Percentiles rank a stretch among this genome's conserved stretches.
phyloP scores from a whole-genome alignment of 2,888 invertebrate genomes.

The Dilophus febrilis region DNA sequence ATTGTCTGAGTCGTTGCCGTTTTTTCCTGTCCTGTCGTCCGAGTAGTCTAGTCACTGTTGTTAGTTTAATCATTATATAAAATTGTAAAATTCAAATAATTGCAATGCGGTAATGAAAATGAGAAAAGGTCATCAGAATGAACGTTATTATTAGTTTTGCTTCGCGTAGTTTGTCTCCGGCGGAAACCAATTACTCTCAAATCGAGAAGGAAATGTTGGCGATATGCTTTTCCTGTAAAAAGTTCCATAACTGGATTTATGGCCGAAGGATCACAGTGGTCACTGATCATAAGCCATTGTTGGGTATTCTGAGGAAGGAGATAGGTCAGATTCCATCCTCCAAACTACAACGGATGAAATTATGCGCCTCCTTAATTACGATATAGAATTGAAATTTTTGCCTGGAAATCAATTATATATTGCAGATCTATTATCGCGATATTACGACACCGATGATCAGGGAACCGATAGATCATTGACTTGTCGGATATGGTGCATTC shows the following conservation, averaged over 20 bases:
- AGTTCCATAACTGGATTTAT: constrained; percentile 12
- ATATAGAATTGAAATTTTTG: constrained; percentile 9
- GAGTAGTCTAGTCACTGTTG: no score
- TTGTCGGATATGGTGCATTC: constrained; percentile 5
- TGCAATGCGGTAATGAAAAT: no score
- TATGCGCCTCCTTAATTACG: constrained; percentile 11
- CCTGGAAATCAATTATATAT: constrained; percentile 11
- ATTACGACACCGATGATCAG: constrained; percentile 6
- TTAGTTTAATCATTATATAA: no score
- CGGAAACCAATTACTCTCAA: constrained; percentile 10
- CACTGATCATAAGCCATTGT: constrained; percentile 10
- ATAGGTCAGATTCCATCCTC: constrained; percentile 7
- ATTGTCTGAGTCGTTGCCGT: no score
- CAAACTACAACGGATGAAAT: constrained; percentile 9
- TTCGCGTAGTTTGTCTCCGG: constrained; percentile 8
- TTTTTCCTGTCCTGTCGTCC: no score
- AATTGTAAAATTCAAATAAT: no score
- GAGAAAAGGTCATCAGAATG: no score
- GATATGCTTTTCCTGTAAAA: constrained; percentile 11
- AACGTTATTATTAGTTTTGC: constrained; percentile 10
- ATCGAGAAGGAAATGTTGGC: constrained; percentile 12
- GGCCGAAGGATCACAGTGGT: constrained; percentile 6
- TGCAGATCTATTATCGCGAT: background rate
- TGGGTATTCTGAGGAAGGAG: constrained; percentile 8
- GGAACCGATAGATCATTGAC: background rate